Conservation (phyloP, 2,113 vertebrate species). For the Hyla sarda region DNA sequence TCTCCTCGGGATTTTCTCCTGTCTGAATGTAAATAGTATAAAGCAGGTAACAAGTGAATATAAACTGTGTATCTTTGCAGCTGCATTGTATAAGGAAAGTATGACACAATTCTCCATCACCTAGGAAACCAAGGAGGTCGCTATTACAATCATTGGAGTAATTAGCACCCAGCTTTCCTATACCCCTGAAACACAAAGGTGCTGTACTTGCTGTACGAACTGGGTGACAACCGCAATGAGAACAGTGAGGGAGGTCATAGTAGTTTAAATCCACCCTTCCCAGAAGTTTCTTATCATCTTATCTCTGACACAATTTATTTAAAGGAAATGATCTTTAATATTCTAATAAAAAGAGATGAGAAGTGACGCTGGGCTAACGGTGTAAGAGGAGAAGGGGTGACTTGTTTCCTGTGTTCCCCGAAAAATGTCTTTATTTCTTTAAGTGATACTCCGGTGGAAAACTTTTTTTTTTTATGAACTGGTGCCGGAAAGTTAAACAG, state of each 20-base stretch:
- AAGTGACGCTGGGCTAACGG: too few relatives aligned
- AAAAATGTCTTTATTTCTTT: neutral
- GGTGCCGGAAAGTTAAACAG: too few relatives aligned
- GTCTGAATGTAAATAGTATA: neutral
- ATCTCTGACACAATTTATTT: neutral
- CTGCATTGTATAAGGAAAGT: too few relatives aligned
- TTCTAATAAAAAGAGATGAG: neutral
- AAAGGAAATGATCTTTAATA: neutral
- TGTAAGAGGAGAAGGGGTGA: too few relatives aligned
- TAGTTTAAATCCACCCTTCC: too few relatives aligned
- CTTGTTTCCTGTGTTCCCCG: neutral
- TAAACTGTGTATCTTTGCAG: conserved; percentile 3
- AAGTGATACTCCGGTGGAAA: neutral
- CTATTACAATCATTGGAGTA: too few relatives aligned
- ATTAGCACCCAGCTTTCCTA: neutral
- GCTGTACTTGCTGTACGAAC: neutral
- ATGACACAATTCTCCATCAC: too few relatives aligned
- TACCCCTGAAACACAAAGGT: neutral
- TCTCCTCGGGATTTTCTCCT: neutral
- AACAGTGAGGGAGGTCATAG: too few relatives aligned
- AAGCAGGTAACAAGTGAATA: neutral
- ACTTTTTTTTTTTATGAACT: too few relatives aligned
- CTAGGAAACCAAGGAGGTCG: too few relatives aligned
- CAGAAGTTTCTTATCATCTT: too few relatives aligned
- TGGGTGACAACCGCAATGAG: too few relatives aligned